Evolutionary conservation across 2,888 invertebrate genomes (phyloP).

Genomic region (Phaedon cochleariae): DNA sequence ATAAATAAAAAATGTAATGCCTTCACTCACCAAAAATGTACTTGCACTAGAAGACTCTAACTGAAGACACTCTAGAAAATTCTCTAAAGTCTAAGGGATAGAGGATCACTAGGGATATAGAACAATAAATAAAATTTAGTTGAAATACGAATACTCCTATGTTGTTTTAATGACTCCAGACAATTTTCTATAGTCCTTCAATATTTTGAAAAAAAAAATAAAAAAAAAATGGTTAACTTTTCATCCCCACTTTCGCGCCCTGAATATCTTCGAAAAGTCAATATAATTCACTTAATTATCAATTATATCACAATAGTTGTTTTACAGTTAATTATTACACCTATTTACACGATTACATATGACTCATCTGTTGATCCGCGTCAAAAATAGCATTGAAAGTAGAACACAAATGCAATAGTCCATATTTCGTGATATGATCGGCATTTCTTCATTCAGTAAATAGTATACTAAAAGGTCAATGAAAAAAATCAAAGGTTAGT

Average conservation of each 20-base stretch:
- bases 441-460: constrained; percentile 8
- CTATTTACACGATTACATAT: constrained; percentile 27
- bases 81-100: too few relatives aligned
- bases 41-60: constrained; percentile 3
- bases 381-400: constrained; percentile 2
- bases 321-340: constrained; percentile 27
- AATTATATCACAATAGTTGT: constrained; percentile 46
- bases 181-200: constrained; percentile 10
- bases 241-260: constrained; percentile 13
- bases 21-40: constrained; percentile 1
- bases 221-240: constrained; percentile 22
- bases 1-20: constrained; percentile 1
- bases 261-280: constrained; percentile 29
- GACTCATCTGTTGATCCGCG: neutral
- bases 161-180: too few relatives aligned
- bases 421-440: constrained; percentile 15
- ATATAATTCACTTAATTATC: constrained; percentile 42
- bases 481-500: too few relatives aligned
- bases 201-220: constrained; percentile 30
- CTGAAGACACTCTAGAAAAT: constrained; percentile 9
- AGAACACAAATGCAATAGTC: constrained; percentile 21
- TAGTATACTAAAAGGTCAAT: neutral
- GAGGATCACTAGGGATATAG: neutral
- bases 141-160: too few relatives aligned
- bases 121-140: too few relatives aligned